A percentile compares a stretch with the other conserved stretches of the same genome.
phyloP scores from a whole-genome alignment of 2,113 vertebrate genomes.

The Pomatostomus ruficeps region DNA sequence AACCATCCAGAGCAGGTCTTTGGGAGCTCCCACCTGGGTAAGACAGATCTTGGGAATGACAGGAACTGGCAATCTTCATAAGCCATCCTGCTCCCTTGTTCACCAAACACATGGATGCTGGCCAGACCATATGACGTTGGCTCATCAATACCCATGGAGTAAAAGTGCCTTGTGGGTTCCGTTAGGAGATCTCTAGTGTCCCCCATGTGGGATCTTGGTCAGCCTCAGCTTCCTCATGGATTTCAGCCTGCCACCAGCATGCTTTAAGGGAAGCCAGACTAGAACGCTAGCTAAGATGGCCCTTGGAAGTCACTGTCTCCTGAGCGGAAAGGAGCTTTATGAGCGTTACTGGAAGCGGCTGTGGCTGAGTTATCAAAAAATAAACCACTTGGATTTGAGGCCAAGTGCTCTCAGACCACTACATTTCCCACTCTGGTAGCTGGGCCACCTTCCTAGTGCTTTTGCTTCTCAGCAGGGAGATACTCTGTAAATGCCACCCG shows the following conservation, averaged over 20 bases:
- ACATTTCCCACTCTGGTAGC: conserved; percentile 5
- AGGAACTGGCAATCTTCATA: background rate
- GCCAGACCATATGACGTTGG: conserved; percentile 16
- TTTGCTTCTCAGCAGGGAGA: background rate
- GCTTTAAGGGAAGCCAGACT: conserved; percentile 3
- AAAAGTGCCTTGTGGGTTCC: background rate
- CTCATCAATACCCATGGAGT: background rate
- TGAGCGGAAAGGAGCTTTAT: conserved; percentile 2
- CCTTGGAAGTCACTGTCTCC: conserved; percentile 10
- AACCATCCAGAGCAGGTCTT: background rate
- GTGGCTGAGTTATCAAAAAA: conserved; percentile 57
- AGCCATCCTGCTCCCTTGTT: background rate
- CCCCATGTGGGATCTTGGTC: background rate
- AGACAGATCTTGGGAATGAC: background rate
- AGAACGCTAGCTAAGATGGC: background rate
- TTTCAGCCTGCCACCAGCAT: background rate
- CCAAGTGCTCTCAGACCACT: conserved; percentile 15
- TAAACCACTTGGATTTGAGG: conserved; percentile 23
- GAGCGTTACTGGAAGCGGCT: conserved; percentile 53
- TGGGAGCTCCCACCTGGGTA: background rate
- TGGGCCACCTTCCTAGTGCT: conserved; percentile 9
- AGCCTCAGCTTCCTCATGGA: background rate
- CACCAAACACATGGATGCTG: background rate
- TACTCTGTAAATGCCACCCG: conserved; percentile 9
- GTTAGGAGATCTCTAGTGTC: conserved; percentile 1